These are phyloP conservation scores for Plodia interpunctella DNA, from an alignment of 1,140 invertebrate genomes.

Conservation along the genomic window DNA sequence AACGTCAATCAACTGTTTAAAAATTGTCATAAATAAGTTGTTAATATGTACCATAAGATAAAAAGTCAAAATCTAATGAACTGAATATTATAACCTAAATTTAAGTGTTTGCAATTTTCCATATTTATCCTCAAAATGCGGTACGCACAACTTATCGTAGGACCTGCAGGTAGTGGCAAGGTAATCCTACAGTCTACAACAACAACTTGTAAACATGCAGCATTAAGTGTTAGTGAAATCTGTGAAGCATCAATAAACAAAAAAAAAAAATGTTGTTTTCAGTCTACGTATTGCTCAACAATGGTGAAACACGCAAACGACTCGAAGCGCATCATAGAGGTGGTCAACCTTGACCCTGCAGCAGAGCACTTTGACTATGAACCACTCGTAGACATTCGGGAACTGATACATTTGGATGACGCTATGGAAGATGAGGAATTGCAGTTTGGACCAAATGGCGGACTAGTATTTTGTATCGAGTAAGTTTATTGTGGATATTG, in stretches of 20 bases:
- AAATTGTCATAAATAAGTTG: too few species aligned
- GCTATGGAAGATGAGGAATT: conserved; percentile 97
- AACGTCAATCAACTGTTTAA: too few species aligned
- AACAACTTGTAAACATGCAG: too few species aligned
- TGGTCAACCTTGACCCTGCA: conserved; percentile 98
- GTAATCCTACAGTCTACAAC: conserved; percentile 24
- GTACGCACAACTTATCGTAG: conserved; percentile 96
- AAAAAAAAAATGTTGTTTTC: too few species aligned
- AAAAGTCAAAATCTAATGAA: too few species aligned
- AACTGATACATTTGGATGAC: conserved; percentile 96
- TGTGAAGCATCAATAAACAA: too few species aligned
- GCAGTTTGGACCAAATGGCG: conserved; percentile 98
- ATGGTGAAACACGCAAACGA: conserved; percentile 91
- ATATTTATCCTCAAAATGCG: conserved; percentile 80
- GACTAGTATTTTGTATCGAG: conserved; percentile 97
- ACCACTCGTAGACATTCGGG: conserved; percentile 92
- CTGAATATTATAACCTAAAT: too few species aligned
- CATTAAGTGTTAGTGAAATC: too few species aligned
- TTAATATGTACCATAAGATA: too few species aligned
- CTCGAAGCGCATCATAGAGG: conserved; percentile 85
- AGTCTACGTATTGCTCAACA: conserved; percentile 96
- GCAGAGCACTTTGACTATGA: conserved; percentile 97
- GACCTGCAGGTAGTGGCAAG: conserved; percentile 94
- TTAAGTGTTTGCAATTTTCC: too few species aligned
- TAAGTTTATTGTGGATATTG: too few species aligned